Percentiles rank a stretch among this genome's conserved stretches.
Evolutionary conservation across 1,140 invertebrate species (phyloP).

Genomic region (Drosophila tristis): DNA sequence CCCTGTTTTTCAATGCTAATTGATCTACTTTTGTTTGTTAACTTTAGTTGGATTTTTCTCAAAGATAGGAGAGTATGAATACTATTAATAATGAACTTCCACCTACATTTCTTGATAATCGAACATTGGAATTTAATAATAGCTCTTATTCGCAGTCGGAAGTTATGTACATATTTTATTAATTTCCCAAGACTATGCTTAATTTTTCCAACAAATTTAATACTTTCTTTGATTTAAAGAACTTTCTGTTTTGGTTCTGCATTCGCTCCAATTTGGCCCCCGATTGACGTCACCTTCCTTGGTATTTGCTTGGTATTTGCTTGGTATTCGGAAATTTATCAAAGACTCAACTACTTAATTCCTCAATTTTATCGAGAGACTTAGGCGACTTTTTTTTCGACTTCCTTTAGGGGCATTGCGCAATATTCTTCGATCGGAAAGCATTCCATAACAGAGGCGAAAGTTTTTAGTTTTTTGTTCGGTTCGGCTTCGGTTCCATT

Average conservation of each 20-base stretch:
- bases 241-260: not conserved
- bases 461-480: slow-evolving; percentile 8
- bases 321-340: slow-evolving; percentile 44
- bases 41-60: no score
- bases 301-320: not conserved
- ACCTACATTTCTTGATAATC: no score
- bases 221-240: no score
- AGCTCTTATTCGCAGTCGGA: no score
- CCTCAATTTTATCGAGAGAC: slow-evolving; percentile 49
- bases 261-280: slow-evolving; percentile 15
- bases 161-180: no score
- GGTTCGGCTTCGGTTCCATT: not conserved
- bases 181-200: no score
- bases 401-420: slow-evolving; percentile 37
- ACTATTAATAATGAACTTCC: no score
- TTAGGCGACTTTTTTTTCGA: slow-evolving; percentile 36
- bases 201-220: no score
- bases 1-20: no score
- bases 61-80: no score
- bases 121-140: no score
- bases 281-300: slow-evolving; percentile 40
- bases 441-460: slow-evolving; percentile 1
- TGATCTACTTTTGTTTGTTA: no score
- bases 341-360: slow-evolving; percentile 41
- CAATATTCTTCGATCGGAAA: slow-evolving; percentile 9